phyloP scores from a whole-genome alignment of 2,888 invertebrate species.

The Ephialtes manifestator region DNA sequence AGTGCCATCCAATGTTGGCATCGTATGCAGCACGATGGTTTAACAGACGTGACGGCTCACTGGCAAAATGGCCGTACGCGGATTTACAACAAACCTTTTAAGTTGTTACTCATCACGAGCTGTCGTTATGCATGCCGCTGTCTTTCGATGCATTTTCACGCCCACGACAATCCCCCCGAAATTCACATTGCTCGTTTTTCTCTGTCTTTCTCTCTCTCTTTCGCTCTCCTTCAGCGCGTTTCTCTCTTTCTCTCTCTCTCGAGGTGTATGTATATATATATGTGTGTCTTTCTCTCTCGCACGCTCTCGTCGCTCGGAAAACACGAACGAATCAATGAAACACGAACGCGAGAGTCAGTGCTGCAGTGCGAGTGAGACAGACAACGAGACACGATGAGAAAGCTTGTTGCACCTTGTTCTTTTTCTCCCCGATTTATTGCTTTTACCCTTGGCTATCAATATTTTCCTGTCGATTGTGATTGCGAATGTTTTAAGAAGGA shows the following conservation, averaged over 20 bases:
- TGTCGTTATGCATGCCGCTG: background rate
- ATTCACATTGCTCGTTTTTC: background rate
- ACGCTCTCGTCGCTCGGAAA: conserved; percentile 12
- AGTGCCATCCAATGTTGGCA: conserved; percentile 20
- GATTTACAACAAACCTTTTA: conserved; percentile 81
- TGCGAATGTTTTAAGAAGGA: too few species aligned
- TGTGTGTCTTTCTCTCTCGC: background rate
- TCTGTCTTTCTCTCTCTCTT: background rate
- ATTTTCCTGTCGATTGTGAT: background rate
- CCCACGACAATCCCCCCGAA: background rate
- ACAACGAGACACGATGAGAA: conserved; percentile 52
- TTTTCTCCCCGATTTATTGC: conserved; percentile 42
- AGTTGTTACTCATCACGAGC: conserved; percentile 65
- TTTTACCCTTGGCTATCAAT: background rate
- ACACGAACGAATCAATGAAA: conserved; percentile 66
- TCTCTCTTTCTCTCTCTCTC: background rate
- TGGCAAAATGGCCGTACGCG: conserved; percentile 83
- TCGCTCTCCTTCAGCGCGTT: background rate
- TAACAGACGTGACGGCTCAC: conserved; percentile 80
- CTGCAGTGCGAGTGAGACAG: conserved; percentile 37
- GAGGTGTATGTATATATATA: too few species aligned
- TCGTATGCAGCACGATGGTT: conserved; percentile 31
- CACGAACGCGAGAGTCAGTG: conserved; percentile 44
- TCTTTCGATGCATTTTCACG: conserved; percentile 9
- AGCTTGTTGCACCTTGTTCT: conserved; percentile 63